A percentile compares a stretch with the other conserved stretches of the same genome.
These are phyloP conservation scores for Denticeps clupeoides DNA, from an alignment of 2,797 vertebrate genomes.

Conservation along the genomic window DNA sequence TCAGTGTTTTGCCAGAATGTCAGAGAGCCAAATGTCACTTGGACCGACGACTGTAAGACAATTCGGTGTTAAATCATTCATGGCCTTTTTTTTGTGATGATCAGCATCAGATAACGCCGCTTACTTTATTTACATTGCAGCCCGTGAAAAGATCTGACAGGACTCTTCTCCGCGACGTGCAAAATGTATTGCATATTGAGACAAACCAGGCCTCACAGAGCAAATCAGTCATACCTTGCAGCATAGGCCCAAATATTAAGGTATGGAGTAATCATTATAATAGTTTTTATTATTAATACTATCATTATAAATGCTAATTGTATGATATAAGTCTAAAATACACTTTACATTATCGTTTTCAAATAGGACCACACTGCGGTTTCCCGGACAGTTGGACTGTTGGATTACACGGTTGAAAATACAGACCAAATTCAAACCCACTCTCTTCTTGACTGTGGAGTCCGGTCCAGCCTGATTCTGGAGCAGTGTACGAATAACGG, in stretches of 20 bases:
- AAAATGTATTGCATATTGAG: constrained; percentile 39
- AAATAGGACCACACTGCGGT: background rate
- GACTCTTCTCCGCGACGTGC: constrained; percentile 49
- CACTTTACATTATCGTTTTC: background rate
- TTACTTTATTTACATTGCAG: constrained; percentile 21
- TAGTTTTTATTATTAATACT: too few relatives aligned
- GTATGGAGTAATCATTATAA: too few relatives aligned
- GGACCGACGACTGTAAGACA: too few relatives aligned
- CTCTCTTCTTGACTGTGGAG: background rate
- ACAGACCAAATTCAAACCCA: background rate
- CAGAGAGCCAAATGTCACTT: too few relatives aligned
- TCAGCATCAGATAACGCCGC: too few relatives aligned
- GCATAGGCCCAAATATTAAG: background rate
- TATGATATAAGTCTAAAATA: too few relatives aligned
- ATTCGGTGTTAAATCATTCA: background rate
- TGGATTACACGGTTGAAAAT: constrained; percentile 1
- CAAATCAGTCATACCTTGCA: constrained; percentile 22
- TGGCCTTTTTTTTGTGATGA: background rate
- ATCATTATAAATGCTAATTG: too few relatives aligned
- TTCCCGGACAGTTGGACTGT: constrained; percentile 3
- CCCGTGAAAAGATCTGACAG: constrained; percentile 33
- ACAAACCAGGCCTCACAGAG: constrained; percentile 20
- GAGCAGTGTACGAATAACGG: too few relatives aligned
- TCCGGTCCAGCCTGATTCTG: too few relatives aligned
- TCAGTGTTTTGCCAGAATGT: too few relatives aligned